phyloP scores from a whole-genome alignment of 2,888 invertebrate genomes.

The Platerodrilus igneus region DNA sequence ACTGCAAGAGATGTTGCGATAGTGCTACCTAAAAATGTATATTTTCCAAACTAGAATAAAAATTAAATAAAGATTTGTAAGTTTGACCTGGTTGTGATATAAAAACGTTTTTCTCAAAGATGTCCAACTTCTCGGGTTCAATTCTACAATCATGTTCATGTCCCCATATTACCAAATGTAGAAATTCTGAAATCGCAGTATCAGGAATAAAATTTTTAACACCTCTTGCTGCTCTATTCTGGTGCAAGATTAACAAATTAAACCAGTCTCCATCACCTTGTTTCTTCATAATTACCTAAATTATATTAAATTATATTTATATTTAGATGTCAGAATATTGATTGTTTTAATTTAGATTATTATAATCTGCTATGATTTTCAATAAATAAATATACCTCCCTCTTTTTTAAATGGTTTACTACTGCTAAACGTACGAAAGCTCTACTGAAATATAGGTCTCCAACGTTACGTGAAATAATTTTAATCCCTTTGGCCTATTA shows the following conservation, averaged over 20 bases:
- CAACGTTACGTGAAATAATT: no score
- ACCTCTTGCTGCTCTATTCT: constrained; percentile 79
- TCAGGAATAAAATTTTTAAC: constrained; percentile 82
- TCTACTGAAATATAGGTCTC: no score
- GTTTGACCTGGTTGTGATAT: constrained; percentile 70
- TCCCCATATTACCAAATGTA: constrained; percentile 94
- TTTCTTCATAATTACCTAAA: constrained; percentile 56
- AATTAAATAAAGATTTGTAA: no score
- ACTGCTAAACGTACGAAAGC: no score
- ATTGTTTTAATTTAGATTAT: no score
- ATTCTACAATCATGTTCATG: constrained; percentile 94
- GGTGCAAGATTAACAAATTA: constrained; percentile 87
- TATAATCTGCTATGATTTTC: no score
- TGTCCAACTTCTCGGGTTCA: constrained; percentile 59
- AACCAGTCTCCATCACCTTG: constrained; percentile 74
- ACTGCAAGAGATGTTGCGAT: constrained; percentile 90
- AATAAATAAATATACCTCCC: no score
- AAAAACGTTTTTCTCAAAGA: constrained; percentile 54
- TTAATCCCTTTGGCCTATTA: no score
- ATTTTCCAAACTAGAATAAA: constrained; percentile 8
- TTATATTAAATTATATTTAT: no score
- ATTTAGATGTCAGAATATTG: no score
- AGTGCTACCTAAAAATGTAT: constrained; percentile 60
- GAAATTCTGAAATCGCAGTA: constrained; percentile 70
- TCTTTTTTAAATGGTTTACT: no score